Evolutionary conservation across 2,888 invertebrate genomes (phyloP).

Genomic region (Boloria euphrosyne): DNA sequence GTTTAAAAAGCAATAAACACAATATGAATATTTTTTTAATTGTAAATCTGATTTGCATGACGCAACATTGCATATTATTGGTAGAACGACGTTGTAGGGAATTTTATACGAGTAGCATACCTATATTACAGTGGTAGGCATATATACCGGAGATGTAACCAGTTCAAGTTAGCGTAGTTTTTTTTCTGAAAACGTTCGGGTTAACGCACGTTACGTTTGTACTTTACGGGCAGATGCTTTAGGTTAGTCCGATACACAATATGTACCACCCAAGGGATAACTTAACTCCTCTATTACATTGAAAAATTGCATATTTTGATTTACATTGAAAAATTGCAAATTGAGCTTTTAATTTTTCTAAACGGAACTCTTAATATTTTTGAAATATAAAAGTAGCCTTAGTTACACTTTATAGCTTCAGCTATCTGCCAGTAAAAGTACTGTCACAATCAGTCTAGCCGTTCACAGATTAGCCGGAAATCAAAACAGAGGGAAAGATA

Average conservation of each 20-base stretch:
- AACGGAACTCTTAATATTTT: too few species aligned
- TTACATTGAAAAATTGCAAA: too few species aligned
- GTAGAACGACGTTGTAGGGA: slow-evolving; percentile 18
- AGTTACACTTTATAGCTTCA: too few species aligned
- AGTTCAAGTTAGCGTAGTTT: slow-evolving; percentile 29
- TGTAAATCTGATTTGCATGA: slow-evolving; percentile 30
- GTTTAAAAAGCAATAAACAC: slow-evolving; percentile 11
- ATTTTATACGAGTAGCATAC: slow-evolving; percentile 26
- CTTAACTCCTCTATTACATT: neutral
- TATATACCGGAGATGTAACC: slow-evolving; percentile 35
- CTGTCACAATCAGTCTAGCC: too few species aligned
- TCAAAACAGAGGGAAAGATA: too few species aligned
- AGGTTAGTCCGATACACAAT: slow-evolving; percentile 3
- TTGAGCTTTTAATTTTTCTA: too few species aligned
- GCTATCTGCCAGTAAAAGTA: too few species aligned
- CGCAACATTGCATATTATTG: slow-evolving; percentile 32
- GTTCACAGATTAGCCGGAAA: too few species aligned
- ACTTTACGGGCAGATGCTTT: slow-evolving; percentile 21
- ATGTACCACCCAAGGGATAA: slow-evolving; percentile 1
- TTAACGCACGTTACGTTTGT: slow-evolving; percentile 31
- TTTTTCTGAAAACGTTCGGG: slow-evolving; percentile 30
- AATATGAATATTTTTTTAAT: slow-evolving; percentile 19
- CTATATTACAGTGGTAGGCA: slow-evolving; percentile 22
- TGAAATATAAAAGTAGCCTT: too few species aligned
- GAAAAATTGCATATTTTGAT: too few species aligned